Evolutionary conservation across 2,797 vertebrate genomes (phyloP).

Genomic region (Enteromius anoplus): DNA sequence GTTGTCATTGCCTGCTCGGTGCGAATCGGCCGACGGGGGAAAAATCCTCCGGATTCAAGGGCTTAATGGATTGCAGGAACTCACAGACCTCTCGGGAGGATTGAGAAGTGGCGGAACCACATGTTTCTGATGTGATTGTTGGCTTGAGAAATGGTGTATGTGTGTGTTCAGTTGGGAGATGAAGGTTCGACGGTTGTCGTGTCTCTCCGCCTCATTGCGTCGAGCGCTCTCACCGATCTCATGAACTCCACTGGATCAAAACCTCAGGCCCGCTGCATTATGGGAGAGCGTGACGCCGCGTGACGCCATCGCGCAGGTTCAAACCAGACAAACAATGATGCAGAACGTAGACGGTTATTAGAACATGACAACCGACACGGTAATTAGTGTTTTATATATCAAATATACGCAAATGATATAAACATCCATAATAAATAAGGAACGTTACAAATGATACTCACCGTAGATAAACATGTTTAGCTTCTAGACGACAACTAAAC

Average conservation of each 20-base stretch:
- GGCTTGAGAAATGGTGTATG: conserved; percentile 58
- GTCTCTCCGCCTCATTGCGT: conserved; percentile 66
- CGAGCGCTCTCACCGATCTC: conserved; percentile 66
- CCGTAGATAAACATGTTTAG: not conserved
- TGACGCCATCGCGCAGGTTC: conserved; percentile 53
- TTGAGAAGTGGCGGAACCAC: conserved; percentile 69
- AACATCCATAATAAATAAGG: not conserved
- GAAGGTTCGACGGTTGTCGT: conserved; percentile 46
- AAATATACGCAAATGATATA: not conserved
- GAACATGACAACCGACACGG: not conserved
- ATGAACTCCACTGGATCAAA: conserved; percentile 62
- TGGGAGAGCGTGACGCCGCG: conserved; percentile 51
- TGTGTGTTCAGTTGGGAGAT: conserved; percentile 47
- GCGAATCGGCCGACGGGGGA: conserved; percentile 84
- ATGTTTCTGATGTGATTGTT: conserved; percentile 71
- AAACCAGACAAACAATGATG: conserved; percentile 61
- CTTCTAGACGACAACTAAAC: not conserved
- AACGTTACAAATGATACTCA: not conserved
- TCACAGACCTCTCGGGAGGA: conserved; percentile 73
- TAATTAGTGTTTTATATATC: not conserved
- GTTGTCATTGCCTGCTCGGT: conserved; percentile 96
- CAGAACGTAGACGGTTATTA: not conserved
- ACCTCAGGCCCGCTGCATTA: conserved; percentile 58
- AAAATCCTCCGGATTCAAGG: conserved; percentile 81
- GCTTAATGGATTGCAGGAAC: conserved; percentile 66